Base-by-base conservation (phyloP, 2,888 invertebrate genomes). In the Pammene aurita region DNA sequence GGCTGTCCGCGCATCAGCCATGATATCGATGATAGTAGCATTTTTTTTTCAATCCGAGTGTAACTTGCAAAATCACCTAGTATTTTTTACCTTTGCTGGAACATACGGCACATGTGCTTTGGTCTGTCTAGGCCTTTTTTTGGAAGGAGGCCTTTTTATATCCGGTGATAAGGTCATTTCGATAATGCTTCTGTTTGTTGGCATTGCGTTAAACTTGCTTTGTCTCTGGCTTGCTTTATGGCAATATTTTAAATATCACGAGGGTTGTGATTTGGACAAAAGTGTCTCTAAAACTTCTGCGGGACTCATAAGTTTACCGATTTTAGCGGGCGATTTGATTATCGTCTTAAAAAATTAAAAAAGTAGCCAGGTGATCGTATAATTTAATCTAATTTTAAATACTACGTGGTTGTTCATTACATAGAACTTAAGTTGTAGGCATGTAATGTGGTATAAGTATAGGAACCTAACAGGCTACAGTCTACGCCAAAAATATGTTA, bases 21-120 rank as follows among this genome's bases (percentile, higher is more conserved):
- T 88, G 0, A 67, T 77, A 0, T 54, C 84, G 60, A 81, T 86
- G 84, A 16, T 75, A 1, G 7, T 82, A 0, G 83, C 79, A 0
- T 75, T 82, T 13, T 83, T 81, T 61, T 81, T 73, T 58, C 81
- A 77, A 66, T 85, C 87, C 1, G 88, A 87, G 70, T 67, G 72
- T 66, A 54, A 60, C 0, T 66, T 82, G 16, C 68, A 84, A 60
- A 71, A 73, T 13, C 71, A 77, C 0, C 66, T 76, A 1, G 70
- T 73, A 34, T 78, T 77, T 60, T 89, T 87, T 58, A 16, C 84
- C 2, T 81, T 83, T 72, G 75, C 80, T 0, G 89, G 88, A 38
- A 76, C 84, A 0, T 86, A 78, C 26, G 87, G 88, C 4, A 74
- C 82, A 13, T 84, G 78, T 57, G 48, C 77, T 0, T 67, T 85